phyloP scores from a whole-genome alignment of 2,797 vertebrate species.

The Xerus rutilus region DNA sequence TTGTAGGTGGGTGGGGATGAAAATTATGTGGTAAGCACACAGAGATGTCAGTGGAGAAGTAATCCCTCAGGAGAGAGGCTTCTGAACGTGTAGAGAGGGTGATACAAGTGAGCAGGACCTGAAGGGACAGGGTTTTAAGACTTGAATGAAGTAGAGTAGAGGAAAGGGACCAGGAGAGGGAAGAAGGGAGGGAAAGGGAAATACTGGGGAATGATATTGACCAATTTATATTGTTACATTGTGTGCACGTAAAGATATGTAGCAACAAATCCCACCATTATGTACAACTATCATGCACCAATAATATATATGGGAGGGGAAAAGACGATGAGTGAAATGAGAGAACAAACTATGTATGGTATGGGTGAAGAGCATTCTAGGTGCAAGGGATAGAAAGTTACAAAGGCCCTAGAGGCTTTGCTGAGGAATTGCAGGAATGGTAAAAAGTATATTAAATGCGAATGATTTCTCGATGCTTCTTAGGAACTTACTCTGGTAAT shows the following conservation, averaged over 20 bases:
- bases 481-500: background rate
- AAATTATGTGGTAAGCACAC: background rate
- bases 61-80: background rate
- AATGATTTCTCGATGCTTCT: background rate
- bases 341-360: background rate
- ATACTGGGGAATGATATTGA: too few species aligned
- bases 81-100: background rate
- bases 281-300: too few species aligned
- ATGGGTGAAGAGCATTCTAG: background rate
- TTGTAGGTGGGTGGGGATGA: background rate
- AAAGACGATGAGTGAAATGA: background rate
- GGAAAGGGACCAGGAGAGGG: too few species aligned
- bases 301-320: too few species aligned
- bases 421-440: background rate
- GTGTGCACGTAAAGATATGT: too few species aligned
- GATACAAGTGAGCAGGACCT: background rate
- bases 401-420: background rate
- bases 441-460: background rate
- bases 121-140: background rate
- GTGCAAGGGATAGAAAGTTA: background rate
- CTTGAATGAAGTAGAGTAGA: background rate
- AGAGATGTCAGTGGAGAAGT: background rate
- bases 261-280: too few species aligned
- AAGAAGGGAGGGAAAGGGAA: too few species aligned
- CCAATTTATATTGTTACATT: too few species aligned